These are phyloP conservation scores for Amphiprion percula DNA, from an alignment of 2,113 vertebrate species.

Conservation along the genomic window DNA sequence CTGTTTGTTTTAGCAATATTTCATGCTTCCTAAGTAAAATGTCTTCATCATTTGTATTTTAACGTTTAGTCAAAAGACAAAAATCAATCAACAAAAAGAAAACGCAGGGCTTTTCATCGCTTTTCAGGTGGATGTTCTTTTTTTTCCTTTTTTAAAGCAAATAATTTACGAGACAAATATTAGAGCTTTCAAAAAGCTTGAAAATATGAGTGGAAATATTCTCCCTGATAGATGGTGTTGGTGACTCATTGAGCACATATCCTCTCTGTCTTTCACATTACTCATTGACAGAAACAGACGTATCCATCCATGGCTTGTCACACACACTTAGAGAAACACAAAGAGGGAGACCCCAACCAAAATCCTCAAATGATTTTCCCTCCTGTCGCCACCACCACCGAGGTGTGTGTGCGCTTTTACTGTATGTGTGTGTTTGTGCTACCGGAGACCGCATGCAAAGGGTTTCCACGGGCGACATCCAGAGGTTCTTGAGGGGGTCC, in stretches of 20 bases:
- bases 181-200: conserved; percentile 15
- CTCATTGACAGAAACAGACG: conserved; percentile 52
- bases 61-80: not conserved
- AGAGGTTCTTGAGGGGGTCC: conserved; percentile 52
- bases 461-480: conserved; percentile 75
- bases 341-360: conserved; percentile 71
- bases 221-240: conserved; percentile 43
- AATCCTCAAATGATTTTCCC: conserved; percentile 75
- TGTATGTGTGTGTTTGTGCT: conserved; percentile 41
- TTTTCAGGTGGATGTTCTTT: not conserved
- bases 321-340: conserved; percentile 83
- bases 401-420: conserved; percentile 18
- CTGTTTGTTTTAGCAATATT: no score
- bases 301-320: conserved; percentile 66
- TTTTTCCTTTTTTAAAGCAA: not conserved
- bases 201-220: conserved; percentile 40
- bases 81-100: not conserved
- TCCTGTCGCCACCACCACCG: conserved; percentile 58
- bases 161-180: not conserved
- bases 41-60: not conserved
- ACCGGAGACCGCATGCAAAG: conserved; percentile 73
- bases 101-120: not conserved
- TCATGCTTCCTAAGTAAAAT: no score
- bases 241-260: conserved; percentile 55
- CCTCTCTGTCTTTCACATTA: conserved; percentile 62